phyloP scores from a whole-genome alignment of 2,888 invertebrate species.

The Apodemia mormo region DNA sequence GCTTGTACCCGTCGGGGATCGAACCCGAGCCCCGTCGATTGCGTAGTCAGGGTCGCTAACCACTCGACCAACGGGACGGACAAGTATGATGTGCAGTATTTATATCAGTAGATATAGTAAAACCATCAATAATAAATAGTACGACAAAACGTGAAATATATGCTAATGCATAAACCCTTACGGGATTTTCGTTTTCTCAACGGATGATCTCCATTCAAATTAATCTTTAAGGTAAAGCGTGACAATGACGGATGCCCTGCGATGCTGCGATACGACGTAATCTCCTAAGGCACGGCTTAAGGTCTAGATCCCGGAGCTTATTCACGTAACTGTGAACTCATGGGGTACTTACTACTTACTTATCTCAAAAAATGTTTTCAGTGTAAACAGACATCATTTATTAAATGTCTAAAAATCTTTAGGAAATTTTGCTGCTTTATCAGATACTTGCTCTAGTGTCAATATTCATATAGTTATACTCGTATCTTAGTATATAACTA shows the following conservation, averaged over 20 bases:
- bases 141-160: background rate
- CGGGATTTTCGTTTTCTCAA: background rate
- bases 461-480: too few species aligned
- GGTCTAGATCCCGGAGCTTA: conserved; percentile 11
- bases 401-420: too few species aligned
- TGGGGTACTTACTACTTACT: background rate
- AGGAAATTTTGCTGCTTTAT: too few species aligned
- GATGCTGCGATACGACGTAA: conserved; percentile 19
- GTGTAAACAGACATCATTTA: background rate
- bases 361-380: background rate
- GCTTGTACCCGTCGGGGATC: too few species aligned
- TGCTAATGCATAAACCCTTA: background rate
- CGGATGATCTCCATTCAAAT: conserved; percentile 14
- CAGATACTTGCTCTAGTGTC: too few species aligned
- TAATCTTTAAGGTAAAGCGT: conserved; percentile 17
- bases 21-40: too few species aligned
- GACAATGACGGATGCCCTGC: conserved; percentile 13
- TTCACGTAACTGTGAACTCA: conserved; percentile 7
- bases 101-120: too few species aligned
- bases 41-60: too few species aligned
- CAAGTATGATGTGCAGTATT: too few species aligned
- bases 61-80: too few species aligned
- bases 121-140: too few species aligned
- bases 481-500: too few species aligned
- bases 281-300: conserved; percentile 24